Conservation (phyloP, 2,113 vertebrate genomes). For the Litocranius walleri region DNA sequence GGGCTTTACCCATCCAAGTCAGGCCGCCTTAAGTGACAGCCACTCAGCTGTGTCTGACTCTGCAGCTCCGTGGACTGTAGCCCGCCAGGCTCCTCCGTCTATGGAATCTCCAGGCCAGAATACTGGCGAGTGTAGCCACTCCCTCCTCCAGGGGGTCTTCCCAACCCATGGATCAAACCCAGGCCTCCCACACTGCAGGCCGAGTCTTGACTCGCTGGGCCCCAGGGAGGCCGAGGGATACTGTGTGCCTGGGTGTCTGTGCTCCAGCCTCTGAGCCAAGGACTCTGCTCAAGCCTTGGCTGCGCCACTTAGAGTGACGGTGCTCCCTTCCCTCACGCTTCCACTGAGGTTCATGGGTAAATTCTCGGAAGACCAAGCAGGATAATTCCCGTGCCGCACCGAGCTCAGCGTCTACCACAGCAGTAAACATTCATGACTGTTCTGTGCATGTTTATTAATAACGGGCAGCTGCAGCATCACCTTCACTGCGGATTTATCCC, state of each 20-base stretch:
- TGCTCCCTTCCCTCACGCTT: neutral
- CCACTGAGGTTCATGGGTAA: neutral
- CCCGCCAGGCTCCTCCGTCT: neutral
- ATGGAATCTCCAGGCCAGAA: neutral
- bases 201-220: neutral
- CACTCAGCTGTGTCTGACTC: neutral
- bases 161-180: neutral
- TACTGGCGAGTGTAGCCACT: neutral
- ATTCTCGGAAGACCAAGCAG: neutral
- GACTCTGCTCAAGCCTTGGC: neutral
- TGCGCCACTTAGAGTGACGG: accelerated
- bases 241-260: accelerated
- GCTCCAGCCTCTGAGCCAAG: neutral
- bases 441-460: neutral
- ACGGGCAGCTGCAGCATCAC: neutral
- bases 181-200: neutral
- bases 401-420: accelerated
- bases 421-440: neutral
- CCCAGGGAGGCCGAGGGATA: neutral
- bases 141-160: neutral
- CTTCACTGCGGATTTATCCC: neutral
- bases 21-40: neutral
- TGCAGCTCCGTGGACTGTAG: neutral
- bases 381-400: neutral
- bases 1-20: neutral